Evolutionary conservation across 2,797 vertebrate genomes (phyloP).

Genomic region (Falco concolor): DNA sequence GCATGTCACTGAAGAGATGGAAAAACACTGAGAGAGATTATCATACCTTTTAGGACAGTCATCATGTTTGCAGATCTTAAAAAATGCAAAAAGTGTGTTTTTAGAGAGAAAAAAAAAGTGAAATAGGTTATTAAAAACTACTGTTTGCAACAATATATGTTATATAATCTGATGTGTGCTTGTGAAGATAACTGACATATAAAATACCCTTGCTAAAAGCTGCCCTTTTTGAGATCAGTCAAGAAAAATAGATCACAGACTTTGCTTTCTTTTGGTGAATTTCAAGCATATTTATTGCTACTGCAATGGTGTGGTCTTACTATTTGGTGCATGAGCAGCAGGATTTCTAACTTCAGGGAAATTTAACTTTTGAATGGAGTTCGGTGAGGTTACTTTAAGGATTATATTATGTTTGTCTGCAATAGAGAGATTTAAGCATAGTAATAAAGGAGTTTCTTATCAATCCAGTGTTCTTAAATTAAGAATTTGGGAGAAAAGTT

Average conservation of each 20-base stretch:
- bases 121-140: background rate
- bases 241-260: background rate
- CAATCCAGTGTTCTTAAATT: background rate
- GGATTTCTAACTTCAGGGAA: background rate
- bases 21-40: slow-evolving; percentile 53
- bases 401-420: background rate
- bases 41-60: slow-evolving; percentile 27
- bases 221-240: background rate
- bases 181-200: background rate
- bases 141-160: background rate
- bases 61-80: background rate
- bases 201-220: background rate
- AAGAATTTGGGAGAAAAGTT: background rate
- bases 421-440: background rate
- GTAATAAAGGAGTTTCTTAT: background rate
- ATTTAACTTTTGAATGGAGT: background rate
- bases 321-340: background rate
- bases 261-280: background rate
- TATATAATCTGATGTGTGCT: background rate
- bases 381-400: background rate
- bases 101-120: background rate
- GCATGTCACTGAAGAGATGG: slow-evolving; percentile 45
- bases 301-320: background rate
- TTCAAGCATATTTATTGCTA: background rate
- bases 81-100: background rate